A percentile compares a stretch with the other conserved stretches of the same genome.
phyloP scores from a whole-genome alignment of 2,113 vertebrate species.

The Myxocyprinus asiaticus region DNA sequence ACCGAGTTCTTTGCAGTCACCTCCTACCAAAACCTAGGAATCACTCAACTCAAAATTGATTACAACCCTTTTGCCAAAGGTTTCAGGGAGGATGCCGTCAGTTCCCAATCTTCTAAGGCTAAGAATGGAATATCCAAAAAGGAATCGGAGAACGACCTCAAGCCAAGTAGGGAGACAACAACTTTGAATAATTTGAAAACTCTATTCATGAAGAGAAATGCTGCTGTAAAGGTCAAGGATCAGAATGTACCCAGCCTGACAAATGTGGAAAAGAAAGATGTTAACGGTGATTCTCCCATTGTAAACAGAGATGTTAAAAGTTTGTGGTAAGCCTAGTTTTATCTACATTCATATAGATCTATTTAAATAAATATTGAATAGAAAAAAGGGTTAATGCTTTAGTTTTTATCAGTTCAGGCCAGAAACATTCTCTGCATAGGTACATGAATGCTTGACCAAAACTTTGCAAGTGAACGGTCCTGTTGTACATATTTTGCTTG shows the following conservation, averaged over 20 bases:
- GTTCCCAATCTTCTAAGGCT: constrained; percentile 65
- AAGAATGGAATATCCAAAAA: constrained; percentile 57
- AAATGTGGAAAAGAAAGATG: constrained; percentile 31
- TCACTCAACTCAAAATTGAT: constrained; percentile 95
- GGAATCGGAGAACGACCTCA: constrained; percentile 41
- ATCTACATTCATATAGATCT: neutral
- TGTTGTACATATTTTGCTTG: too few species aligned
- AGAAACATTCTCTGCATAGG: too few species aligned
- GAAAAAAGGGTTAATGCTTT: too few species aligned
- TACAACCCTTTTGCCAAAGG: constrained; percentile 97
- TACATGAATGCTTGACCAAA: too few species aligned
- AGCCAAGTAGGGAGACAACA: constrained; percentile 43
- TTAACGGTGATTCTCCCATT: constrained; percentile 14
- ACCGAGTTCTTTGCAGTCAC: constrained; percentile 96
- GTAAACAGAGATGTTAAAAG: neutral
- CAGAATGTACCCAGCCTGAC: constrained; percentile 37
- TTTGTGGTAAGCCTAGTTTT: constrained; percentile 63
- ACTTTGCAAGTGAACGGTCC: too few species aligned
- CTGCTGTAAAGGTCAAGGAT: constrained; percentile 57
- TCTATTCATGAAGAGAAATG: constrained; percentile 69
- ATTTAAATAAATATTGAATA: too few species aligned
- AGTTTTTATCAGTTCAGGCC: too few species aligned
- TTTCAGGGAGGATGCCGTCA: constrained; percentile 85
- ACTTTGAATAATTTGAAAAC: constrained; percentile 70
- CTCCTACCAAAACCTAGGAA: constrained; percentile 90